These are phyloP conservation scores for Chloroceryle amazona DNA, from an alignment of 2,797 vertebrate species.

Conservation along the genomic window DNA sequence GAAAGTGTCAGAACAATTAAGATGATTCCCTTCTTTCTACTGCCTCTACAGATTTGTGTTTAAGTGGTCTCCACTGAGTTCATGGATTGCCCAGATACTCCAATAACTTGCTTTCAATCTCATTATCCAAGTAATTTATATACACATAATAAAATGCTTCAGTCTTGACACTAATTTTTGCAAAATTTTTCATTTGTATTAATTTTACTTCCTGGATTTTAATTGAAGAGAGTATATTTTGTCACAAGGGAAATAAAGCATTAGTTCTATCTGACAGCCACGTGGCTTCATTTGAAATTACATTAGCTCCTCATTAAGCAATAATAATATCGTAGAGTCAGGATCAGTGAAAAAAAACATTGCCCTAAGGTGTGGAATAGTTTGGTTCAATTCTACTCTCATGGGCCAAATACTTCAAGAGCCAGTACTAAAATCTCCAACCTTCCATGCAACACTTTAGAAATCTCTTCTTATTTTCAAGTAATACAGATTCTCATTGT, in stretches of 20 bases:
- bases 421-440: not conserved
- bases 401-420: not conserved
- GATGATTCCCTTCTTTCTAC: not conserved
- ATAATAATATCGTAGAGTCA: slow-evolving; percentile 69
- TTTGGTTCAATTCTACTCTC: slow-evolving; percentile 65
- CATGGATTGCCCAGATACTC: not conserved
- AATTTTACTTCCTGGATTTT: slow-evolving; percentile 76
- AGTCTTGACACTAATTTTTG: slow-evolving; percentile 50
- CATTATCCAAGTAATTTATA: slow-evolving; percentile 52
- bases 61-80: not conserved
- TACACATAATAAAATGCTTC: slow-evolving; percentile 57
- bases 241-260: slow-evolving; percentile 73
- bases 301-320: slow-evolving; percentile 79
- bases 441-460: not conserved
- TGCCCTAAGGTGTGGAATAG: slow-evolving; percentile 50
- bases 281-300: slow-evolving; percentile 77
- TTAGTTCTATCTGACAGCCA: slow-evolving; percentile 61
- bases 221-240: slow-evolving; percentile 71
- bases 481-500: not conserved
- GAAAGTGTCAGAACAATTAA: not conserved
- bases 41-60: not conserved
- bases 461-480: not conserved
- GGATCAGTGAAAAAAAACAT: slow-evolving; percentile 72
- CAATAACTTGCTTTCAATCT: slow-evolving; percentile 19
- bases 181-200: slow-evolving; percentile 60